phyloP scores from a whole-genome alignment of 2,888 invertebrate genomes.

The Bimastos eiseni region DNA sequence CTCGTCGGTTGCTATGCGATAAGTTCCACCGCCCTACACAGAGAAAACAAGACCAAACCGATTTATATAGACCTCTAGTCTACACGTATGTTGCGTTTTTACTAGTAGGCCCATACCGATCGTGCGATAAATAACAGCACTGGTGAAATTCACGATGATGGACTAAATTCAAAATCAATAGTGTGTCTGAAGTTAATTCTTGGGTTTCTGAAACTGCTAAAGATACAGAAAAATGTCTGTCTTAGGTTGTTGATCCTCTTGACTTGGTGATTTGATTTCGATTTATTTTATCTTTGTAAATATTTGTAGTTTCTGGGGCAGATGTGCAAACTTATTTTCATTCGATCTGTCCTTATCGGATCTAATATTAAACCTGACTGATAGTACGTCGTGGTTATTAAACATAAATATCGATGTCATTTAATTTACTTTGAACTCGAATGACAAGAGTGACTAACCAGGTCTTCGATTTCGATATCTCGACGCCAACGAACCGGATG shows the following conservation, averaged over 20 bases:
- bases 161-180: neutral
- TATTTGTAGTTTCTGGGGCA: neutral
- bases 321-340: neutral
- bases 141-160: neutral
- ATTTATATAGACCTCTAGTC: too few species aligned
- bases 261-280: neutral
- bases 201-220: neutral
- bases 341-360: neutral
- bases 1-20: neutral
- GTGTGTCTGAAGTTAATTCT: neutral
- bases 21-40: neutral
- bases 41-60: neutral
- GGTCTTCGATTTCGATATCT: neutral
- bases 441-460: neutral
- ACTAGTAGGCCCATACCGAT: neutral
- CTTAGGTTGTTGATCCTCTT: neutral
- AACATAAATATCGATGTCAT: too few species aligned
- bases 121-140: neutral
- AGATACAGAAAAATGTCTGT: neutral
- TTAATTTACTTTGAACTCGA: too few species aligned
- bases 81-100: too few species aligned
- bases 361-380: neutral
- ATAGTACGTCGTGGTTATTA: too few species aligned
- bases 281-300: neutral
- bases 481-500: constrained; percentile 25